Evolutionary conservation across 2,888 invertebrate species (phyloP).

Genomic region (Diarsia rubi): DNA sequence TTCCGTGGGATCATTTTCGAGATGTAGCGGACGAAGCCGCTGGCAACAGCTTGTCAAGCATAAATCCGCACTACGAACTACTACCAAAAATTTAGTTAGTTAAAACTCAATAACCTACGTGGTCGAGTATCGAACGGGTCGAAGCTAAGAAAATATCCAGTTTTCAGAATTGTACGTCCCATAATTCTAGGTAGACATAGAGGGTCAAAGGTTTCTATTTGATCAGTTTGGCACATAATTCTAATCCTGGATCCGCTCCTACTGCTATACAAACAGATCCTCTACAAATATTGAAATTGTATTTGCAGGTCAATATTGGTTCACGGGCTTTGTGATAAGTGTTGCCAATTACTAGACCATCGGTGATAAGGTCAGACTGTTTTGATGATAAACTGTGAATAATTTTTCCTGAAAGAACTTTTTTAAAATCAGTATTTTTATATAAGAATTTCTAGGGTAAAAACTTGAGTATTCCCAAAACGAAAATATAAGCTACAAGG

Average conservation of each 20-base stretch:
- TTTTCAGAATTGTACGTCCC: background rate
- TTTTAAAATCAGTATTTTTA: background rate
- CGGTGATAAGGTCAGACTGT: constrained; percentile 1
- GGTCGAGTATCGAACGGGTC: too few species aligned
- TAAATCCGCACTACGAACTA: too few species aligned
- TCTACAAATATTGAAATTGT: constrained; percentile 65
- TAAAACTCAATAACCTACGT: background rate
- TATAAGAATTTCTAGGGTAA: background rate
- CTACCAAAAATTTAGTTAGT: background rate
- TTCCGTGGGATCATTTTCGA: too few species aligned
- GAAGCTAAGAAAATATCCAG: too few species aligned
- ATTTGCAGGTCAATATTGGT: constrained; percentile 60
- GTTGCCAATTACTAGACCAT: constrained; percentile 45
- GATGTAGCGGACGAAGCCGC: too few species aligned
- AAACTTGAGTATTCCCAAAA: background rate
- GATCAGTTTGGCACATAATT: constrained; percentile 45
- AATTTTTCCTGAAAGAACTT: background rate
- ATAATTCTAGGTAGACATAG: constrained; percentile 18
- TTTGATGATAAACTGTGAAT: background rate
- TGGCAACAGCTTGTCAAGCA: too few species aligned
- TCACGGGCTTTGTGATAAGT: constrained; percentile 41
- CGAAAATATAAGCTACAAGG: too few species aligned
- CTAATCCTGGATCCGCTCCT: constrained; percentile 24
- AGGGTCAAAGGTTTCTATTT: constrained; percentile 40
- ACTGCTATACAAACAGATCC: constrained; percentile 56